Evolutionary conservation across 2,113 vertebrate species (phyloP).

Genomic region (Amphiprion ocellaris): DNA sequence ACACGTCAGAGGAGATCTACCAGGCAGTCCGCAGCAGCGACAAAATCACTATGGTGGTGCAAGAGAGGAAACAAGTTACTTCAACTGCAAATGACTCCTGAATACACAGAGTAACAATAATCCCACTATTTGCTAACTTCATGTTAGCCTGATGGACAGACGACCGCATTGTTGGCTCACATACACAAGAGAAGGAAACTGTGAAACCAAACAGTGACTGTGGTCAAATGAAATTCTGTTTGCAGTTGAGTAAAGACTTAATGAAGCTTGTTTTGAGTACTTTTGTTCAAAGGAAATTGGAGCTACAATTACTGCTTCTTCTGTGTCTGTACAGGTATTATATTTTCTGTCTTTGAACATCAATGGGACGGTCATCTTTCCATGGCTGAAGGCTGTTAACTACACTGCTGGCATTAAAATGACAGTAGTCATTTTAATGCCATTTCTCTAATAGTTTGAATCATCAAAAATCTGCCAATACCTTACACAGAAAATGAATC

Average conservation of each 20-base stretch:
- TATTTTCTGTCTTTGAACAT: no score
- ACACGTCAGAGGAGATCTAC: constrained; percentile 91
- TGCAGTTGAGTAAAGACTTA: background rate
- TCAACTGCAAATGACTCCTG: constrained; percentile 89
- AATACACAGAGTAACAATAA: constrained; percentile 86
- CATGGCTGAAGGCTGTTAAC: no score
- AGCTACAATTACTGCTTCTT: no score
- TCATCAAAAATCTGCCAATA: background rate
- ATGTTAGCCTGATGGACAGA: background rate
- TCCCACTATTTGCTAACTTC: background rate
- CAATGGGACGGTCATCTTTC: no score
- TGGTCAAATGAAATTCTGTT: constrained; percentile 1
- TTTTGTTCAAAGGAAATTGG: no score
- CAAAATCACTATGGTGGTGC: constrained; percentile 88
- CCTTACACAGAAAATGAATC: background rate
- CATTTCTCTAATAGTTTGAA: background rate
- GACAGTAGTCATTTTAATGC: background rate
- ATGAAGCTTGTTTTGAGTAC: no score
- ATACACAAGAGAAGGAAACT: background rate
- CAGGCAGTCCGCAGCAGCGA: constrained; percentile 87
- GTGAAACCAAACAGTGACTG: background rate
- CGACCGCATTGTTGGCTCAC: background rate
- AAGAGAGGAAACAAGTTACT: constrained; percentile 84
- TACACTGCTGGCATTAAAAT: no score
- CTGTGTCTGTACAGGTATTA: no score